Percentiles rank a stretch among this genome's conserved stretches.
These are phyloP conservation scores for Hyles vespertilio DNA, from an alignment of 1,140 invertebrate species.

Conservation along the genomic window DNA sequence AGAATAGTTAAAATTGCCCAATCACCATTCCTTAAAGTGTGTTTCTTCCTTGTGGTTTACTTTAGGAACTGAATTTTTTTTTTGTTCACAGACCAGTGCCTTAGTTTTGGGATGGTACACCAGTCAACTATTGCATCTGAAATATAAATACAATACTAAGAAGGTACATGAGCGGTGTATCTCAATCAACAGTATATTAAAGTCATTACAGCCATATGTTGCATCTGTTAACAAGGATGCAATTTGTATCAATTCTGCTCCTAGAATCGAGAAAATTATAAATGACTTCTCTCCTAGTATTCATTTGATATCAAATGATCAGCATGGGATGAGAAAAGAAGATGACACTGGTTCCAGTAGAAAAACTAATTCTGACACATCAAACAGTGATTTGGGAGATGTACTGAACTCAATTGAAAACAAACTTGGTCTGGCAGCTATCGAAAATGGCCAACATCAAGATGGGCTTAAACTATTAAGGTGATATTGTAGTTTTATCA, in stretches of 20 bases:
- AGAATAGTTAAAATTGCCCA: too few species aligned
- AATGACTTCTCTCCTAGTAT: conserved; percentile 35
- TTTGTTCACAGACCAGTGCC: conserved; percentile 66
- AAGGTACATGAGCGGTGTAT: conserved; percentile 21
- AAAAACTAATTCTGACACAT: conserved; percentile 26
- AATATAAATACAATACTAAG: conserved; percentile 41
- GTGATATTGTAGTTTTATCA: conserved; percentile 17
- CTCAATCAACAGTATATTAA: conserved; percentile 27
- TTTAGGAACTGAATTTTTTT: background rate
- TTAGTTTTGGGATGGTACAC: conserved; percentile 71
- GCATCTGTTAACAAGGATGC: conserved; percentile 28
- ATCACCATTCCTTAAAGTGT: too few species aligned
- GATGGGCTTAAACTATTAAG: conserved; percentile 68
- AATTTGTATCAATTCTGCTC: conserved; percentile 19
- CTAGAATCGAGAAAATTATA: conserved; percentile 33
- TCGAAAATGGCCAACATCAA: conserved; percentile 66
- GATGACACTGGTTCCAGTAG: conserved; percentile 17
- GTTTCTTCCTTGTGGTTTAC: too few species aligned
- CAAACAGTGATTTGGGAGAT: conserved; percentile 52
- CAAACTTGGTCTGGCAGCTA: conserved; percentile 63
- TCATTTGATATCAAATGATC: conserved; percentile 58
- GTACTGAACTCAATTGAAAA: conserved; percentile 73
- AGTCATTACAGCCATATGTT: conserved; percentile 35
- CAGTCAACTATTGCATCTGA: conserved; percentile 64
- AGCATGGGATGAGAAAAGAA: conserved; percentile 24